Percentiles rank a stretch among this genome's conserved stretches.
These are phyloP conservation scores for Pogonognathellus flavescens DNA, from an alignment of 1,140 invertebrate genomes.

Conservation along the genomic window DNA sequence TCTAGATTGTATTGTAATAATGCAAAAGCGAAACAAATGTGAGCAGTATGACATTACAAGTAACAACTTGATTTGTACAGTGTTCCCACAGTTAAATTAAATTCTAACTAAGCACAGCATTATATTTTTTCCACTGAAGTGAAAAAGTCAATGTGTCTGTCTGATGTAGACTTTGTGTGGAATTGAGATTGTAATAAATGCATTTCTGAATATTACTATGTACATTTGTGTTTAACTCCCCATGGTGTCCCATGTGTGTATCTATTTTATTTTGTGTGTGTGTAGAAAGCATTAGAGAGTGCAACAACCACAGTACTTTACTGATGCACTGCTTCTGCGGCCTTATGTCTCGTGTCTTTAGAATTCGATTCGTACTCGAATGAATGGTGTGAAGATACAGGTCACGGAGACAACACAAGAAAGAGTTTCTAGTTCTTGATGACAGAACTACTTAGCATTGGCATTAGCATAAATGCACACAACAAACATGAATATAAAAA, in stretches of 20 bases:
- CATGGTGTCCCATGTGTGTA: background rate
- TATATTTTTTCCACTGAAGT: conserved; percentile 7
- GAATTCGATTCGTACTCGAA: background rate
- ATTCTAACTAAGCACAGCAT: background rate
- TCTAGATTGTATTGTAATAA: too few relatives aligned
- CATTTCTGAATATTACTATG: background rate
- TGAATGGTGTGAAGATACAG: conserved; percentile 43
- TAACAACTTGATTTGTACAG: background rate
- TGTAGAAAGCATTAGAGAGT: conserved; percentile 50
- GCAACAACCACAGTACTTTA: background rate
- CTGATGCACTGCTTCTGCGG: background rate
- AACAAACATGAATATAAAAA: conserved; percentile 4
- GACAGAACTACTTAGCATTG: conserved; percentile 41
- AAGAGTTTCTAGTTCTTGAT: conserved; percentile 46
- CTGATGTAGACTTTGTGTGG: too few relatives aligned
- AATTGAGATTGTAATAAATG: too few relatives aligned
- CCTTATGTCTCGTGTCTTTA: background rate
- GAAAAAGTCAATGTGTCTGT: background rate
- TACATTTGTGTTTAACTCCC: background rate
- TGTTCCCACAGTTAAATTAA: conserved; percentile 10
- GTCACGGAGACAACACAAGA: conserved; percentile 40
- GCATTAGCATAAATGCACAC: conserved; percentile 44
- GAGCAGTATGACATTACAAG: background rate
- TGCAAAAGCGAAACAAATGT: background rate
- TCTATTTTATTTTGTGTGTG: conserved; percentile 8